A percentile compares a stretch with the other conserved stretches of the same genome.
Conservation (phyloP, 2,113 vertebrate species). For the Phyllostomus hastatus region DNA sequence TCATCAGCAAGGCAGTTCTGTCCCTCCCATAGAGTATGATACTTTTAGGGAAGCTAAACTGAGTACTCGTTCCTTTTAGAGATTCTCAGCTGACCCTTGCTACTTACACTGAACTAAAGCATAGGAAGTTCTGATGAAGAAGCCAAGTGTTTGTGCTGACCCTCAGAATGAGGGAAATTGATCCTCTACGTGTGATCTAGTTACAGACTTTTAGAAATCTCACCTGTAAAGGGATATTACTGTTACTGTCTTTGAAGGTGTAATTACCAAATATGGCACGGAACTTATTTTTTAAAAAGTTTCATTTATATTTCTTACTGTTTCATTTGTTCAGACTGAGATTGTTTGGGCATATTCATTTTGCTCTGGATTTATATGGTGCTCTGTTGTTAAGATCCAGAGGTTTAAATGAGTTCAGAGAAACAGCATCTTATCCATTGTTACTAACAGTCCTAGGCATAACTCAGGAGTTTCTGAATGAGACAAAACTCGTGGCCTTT, state of each 20-base stretch:
- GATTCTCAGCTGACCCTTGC: neutral
- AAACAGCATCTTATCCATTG: neutral
- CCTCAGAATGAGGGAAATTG: neutral
- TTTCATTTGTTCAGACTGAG: constrained; percentile 28
- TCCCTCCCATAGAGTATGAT: neutral
- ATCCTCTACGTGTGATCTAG: neutral
- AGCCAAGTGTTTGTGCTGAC: neutral
- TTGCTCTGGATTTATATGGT: constrained; percentile 26
- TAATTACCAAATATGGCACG: neutral
- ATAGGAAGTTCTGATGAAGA: neutral
- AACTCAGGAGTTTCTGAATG: neutral
- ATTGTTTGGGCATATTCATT: constrained; percentile 19
- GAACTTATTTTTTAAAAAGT: constrained; percentile 21
- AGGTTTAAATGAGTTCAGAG: neutral
- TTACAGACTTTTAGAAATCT: neutral
- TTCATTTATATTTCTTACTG: constrained; percentile 13
- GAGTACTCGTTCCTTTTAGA: neutral
- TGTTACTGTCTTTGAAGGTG: neutral
- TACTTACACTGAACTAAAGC: neutral
- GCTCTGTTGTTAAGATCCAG: neutral
- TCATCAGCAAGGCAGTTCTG: neutral
- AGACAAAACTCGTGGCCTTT: neutral
- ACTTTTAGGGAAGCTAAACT: neutral
- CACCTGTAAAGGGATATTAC: neutral
- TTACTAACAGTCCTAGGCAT: neutral